Percentiles rank a stretch among this genome's conserved stretches.
Conservation (phyloP, 2,797 vertebrate species). For the Setipinna tenuifilis region DNA sequence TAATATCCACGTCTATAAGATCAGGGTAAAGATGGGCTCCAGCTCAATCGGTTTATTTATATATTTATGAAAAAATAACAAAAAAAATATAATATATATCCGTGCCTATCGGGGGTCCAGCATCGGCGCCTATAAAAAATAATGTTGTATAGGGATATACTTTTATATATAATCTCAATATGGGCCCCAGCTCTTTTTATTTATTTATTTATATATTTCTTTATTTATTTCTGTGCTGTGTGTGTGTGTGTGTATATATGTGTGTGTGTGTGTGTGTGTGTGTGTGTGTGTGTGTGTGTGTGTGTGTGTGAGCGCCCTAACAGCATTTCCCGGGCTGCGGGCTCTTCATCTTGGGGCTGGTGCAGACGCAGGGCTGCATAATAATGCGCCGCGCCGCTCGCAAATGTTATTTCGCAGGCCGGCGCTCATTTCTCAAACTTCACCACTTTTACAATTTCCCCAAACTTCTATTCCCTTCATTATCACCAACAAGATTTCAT, state of each 20-base stretch:
- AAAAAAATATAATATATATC: slow-evolving; percentile 48
- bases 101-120: slow-evolving; percentile 68
- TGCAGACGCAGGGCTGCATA: slow-evolving; percentile 97
- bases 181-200: slow-evolving; percentile 78
- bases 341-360: slow-evolving; percentile 99
- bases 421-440: slow-evolving; percentile 99
- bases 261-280: slow-evolving; percentile 6
- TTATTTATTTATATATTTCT: too few relatives aligned
- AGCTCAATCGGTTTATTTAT: slow-evolving; percentile 85
- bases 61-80: slow-evolving; percentile 73
- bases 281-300: too few relatives aligned
- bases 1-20: slow-evolving; percentile 87
- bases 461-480: slow-evolving; percentile 99
- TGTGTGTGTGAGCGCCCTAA: slow-evolving; percentile 96
- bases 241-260: background rate
- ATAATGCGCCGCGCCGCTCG: slow-evolving; percentile 99
- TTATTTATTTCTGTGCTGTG: background rate
- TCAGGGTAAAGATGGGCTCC: slow-evolving; percentile 83
- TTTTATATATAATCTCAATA: slow-evolving; percentile 91
- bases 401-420: slow-evolving; percentile 99
- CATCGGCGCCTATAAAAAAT: slow-evolving; percentile 82
- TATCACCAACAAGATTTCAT: slow-evolving; percentile 99
- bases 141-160: slow-evolving; percentile 84
- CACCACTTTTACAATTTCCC: slow-evolving; percentile 99
- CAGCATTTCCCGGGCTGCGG: slow-evolving; percentile 97